Evolutionary conservation across 1,140 invertebrate genomes (phyloP).

Genomic region (Drosophila pectinifera): DNA sequence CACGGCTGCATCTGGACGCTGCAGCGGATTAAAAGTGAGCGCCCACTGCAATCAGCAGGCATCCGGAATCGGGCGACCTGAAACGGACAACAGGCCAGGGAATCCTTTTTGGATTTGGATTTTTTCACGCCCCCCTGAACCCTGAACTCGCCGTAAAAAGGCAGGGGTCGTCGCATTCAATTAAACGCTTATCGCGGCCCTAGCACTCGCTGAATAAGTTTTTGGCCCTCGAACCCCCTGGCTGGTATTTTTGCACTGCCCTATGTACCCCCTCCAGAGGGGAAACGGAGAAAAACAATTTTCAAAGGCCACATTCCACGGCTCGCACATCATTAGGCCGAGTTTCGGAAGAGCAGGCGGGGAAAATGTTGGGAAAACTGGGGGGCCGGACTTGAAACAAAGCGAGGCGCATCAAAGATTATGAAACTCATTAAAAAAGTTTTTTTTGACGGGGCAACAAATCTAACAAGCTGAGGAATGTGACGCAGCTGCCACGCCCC

Average conservation of each 20-base stretch:
- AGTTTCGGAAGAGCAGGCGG: neutral
- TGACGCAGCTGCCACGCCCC: constrained; percentile 19
- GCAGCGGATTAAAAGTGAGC: constrained; percentile 22
- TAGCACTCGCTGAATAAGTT: constrained; percentile 58
- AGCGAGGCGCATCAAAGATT: constrained; percentile 73
- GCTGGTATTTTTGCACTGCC: too few relatives aligned
- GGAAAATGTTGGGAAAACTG: neutral
- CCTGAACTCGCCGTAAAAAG: constrained; percentile 6
- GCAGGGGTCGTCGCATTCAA: constrained; percentile 56
- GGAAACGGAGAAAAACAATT: constrained; percentile 40
- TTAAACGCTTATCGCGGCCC: constrained; percentile 73
- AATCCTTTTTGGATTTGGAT: constrained; percentile 20
- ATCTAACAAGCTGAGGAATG: constrained; percentile 57
- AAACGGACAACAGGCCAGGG: constrained; percentile 31
- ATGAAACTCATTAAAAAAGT: constrained; percentile 81
- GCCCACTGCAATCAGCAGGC: constrained; percentile 35
- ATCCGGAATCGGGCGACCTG: constrained; percentile 30
- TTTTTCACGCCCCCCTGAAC: neutral
- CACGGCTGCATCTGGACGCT: constrained; percentile 11
- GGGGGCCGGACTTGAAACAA: constrained; percentile 32
- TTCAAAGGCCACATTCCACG: constrained; percentile 43
- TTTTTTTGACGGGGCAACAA: constrained; percentile 50
- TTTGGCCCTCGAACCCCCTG: constrained; percentile 8
- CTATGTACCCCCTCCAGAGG: too few relatives aligned
- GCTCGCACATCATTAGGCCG: constrained; percentile 56